Evolutionary conservation across 2,113 vertebrate species (phyloP).

Genomic region (Oceanodroma tethys): DNA sequence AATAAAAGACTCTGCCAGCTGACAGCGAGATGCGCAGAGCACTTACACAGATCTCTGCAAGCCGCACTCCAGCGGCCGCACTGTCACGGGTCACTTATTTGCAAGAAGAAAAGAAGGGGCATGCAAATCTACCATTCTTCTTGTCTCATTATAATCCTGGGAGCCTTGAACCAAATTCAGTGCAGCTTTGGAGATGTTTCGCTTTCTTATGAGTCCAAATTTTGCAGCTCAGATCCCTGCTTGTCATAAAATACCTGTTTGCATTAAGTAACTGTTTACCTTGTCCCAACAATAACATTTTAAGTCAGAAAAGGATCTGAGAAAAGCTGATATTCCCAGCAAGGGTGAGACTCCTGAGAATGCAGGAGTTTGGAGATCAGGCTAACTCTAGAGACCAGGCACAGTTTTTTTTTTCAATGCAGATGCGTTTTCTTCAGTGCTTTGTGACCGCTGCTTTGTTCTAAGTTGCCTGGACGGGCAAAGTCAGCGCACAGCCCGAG

Average conservation of each 20-base stretch:
- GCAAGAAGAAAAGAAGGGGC: neutral
- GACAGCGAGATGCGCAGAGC: neutral
- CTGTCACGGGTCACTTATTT: neutral
- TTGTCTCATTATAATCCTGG: neutral
- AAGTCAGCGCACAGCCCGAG: accelerated
- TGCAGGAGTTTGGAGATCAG: neutral
- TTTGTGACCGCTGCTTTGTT: neutral
- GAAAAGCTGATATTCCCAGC: neutral
- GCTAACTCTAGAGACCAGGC: neutral
- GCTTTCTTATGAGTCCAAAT: neutral
- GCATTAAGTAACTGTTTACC: neutral
- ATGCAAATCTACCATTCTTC: neutral
- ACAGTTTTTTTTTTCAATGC: neutral
- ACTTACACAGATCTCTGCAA: neutral
- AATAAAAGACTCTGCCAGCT: neutral
- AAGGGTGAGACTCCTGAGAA: neutral
- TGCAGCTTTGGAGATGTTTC: neutral
- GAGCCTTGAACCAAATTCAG: neutral
- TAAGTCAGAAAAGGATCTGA: neutral
- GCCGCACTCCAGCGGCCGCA: neutral
- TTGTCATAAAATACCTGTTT: neutral
- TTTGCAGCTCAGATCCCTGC: neutral
- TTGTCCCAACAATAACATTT: neutral
- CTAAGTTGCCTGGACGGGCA: neutral
- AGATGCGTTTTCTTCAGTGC: neutral